Evolutionary conservation across 2,797 vertebrate species (phyloP).

Genomic region (Harpagifer antarcticus): DNA sequence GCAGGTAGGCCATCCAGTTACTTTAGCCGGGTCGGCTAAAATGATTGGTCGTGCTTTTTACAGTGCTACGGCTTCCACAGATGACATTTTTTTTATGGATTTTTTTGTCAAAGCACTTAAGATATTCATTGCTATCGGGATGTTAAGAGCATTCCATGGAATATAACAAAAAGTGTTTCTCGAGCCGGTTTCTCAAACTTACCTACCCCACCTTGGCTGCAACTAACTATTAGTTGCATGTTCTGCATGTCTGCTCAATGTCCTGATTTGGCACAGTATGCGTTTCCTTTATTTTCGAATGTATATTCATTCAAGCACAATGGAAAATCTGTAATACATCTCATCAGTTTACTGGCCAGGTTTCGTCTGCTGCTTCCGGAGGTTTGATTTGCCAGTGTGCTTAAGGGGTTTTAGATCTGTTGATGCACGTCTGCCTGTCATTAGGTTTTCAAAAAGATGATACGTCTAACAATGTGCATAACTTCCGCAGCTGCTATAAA

Average conservation of each 20-base stretch:
- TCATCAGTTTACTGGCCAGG: not conserved
- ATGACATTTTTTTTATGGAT: too few relatives aligned
- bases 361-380: not conserved
- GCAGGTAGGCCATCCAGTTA: too few relatives aligned
- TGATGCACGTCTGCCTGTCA: constrained; percentile 17
- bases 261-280: constrained; percentile 51
- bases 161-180: too few relatives aligned
- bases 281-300: constrained; percentile 15
- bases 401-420: constrained; percentile 21
- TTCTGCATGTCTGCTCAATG: constrained; percentile 59
- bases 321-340: constrained; percentile 16
- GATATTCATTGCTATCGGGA: too few relatives aligned
- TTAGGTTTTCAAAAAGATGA: constrained; percentile 18
- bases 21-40: too few relatives aligned
- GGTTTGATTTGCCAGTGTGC: not conserved
- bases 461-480: constrained; percentile 17
- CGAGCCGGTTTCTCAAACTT: too few relatives aligned
- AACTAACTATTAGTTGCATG: constrained; percentile 20
- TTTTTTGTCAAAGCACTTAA: too few relatives aligned
- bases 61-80: too few relatives aligned
- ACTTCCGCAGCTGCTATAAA: constrained; percentile 29
- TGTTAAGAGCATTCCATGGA: too few relatives aligned
- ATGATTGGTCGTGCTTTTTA: too few relatives aligned
- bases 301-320: constrained; percentile 6
- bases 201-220: too few relatives aligned